Evolutionary conservation across 2,113 vertebrate species (phyloP), one percentile per base, ranked within the genome.

Genomic region (Chiloscyllium plagiosum): DNA sequence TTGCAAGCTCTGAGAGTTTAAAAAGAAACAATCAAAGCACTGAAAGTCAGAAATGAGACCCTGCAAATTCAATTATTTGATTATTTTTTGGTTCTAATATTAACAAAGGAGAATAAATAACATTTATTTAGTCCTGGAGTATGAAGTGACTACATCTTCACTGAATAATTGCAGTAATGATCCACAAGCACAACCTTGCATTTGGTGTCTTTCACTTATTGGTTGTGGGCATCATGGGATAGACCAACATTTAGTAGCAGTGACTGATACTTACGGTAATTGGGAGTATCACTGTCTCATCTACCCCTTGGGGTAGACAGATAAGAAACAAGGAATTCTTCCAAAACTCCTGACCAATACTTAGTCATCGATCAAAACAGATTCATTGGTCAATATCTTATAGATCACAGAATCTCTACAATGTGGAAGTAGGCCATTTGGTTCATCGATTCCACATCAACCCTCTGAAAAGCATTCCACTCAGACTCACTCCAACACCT

Each of bases 1-100:
- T 96, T 98, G 96, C 86, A 98, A 97, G 69, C 97, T 97, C 97
- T 98, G 97, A 96, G 94, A 69, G 80, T 89, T 96, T 96, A 96
- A 69, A 66, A 92, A 6, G 96, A 96, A 56, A 89, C 96, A 97
- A 95, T 61, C 37, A 96, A 96, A 61, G 22, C 37, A 94, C 24
- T 70, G 29, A 90, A 56, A 68, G 93, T 29, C 66, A 47, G 66
- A 96, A 96, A 33, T 0, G 61, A 92, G 50, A 13, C 10, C 19
- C 13, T 96, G 0, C 94, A 96, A 96, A 33, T 15, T 42, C 69
- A 24, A 42, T 42, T 2, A 33, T 1, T 17, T 52, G 7, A 26
- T 78, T 95, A 89, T 56, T 93, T 69, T n/a, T 56, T 29, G 90
- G 6, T 70, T 96, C 92, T 76, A 50, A 47, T 69, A 94, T 37